phyloP scores from a whole-genome alignment of 2,888 invertebrate genomes.

The Mylabris sibirica region DNA sequence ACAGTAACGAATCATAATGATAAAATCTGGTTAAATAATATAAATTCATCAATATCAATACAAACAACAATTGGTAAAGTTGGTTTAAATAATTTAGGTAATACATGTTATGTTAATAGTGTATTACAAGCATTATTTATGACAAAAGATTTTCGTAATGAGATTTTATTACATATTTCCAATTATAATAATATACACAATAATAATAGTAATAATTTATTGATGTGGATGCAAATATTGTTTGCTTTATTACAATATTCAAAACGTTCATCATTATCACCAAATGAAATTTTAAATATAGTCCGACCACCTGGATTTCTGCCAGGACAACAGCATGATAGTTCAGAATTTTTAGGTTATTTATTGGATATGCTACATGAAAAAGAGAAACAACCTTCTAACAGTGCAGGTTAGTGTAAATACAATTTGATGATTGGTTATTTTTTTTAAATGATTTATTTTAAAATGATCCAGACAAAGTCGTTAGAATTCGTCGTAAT shows the following conservation, averaged over 20 bases:
- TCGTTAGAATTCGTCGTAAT: too few species aligned
- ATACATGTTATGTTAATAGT: conserved; percentile 91
- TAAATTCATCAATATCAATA: conserved; percentile 42
- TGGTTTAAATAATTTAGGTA: conserved; percentile 83
- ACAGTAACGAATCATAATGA: conserved; percentile 54
- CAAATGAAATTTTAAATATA: conserved; percentile 73
- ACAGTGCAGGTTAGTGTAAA: conserved; percentile 19
- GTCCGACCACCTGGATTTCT: conserved; percentile 81
- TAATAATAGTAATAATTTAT: conserved; percentile 67
- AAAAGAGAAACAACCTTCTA: conserved; percentile 64
- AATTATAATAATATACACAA: conserved; percentile 49
- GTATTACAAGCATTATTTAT: conserved; percentile 83
- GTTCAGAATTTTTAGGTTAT: conserved; percentile 84
- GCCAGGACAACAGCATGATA: conserved; percentile 83
- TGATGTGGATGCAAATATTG: conserved; percentile 70
- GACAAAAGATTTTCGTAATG: conserved; percentile 79
- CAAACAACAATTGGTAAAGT: conserved; percentile 65
- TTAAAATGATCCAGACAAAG: too few species aligned
- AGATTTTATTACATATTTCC: conserved; percentile 67
- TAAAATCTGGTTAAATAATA: conserved; percentile 57
- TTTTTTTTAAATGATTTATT: too few species aligned
- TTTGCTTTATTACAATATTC: conserved; percentile 79
- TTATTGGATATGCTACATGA: conserved; percentile 77
- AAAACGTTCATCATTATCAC: conserved; percentile 71
- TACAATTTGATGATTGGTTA: neutral